phyloP scores from a whole-genome alignment of 2,113 vertebrate species.

The Edolisoma coerulescens region DNA sequence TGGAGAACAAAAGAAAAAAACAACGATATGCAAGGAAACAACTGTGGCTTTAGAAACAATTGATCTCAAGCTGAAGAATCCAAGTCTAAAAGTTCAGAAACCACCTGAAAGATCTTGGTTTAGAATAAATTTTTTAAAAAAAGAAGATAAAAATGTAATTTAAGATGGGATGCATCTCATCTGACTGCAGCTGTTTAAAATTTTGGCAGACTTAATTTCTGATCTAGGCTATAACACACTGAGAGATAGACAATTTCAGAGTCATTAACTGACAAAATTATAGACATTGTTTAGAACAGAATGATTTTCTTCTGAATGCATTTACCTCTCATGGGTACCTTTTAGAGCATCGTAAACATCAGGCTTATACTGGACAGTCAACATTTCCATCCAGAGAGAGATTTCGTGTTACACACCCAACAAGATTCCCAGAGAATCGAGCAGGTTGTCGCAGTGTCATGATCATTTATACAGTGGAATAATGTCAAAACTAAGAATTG shows the following conservation, averaged over 20 bases:
- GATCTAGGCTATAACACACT: background rate
- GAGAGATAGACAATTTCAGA: background rate
- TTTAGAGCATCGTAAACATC: background rate
- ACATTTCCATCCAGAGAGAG: background rate
- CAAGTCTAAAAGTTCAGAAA: background rate
- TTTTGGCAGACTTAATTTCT: background rate
- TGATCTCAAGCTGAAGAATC: background rate
- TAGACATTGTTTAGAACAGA: background rate
- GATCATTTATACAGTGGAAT: background rate
- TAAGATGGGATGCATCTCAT: background rate
- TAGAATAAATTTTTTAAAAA: background rate
- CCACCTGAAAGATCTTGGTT: background rate
- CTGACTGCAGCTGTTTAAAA: background rate
- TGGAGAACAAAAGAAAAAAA: rapidly evolving
- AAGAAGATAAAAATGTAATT: background rate
- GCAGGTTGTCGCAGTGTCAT: background rate
- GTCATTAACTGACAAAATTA: background rate
- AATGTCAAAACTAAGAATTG: background rate
- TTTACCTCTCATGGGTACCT: background rate
- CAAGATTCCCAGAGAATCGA: background rate
- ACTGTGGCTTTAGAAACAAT: background rate
- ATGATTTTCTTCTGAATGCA: background rate
- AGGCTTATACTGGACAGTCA: background rate
- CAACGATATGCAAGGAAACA: background rate
- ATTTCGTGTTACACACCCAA: background rate